phyloP scores from a whole-genome alignment of 2,888 invertebrate genomes.

The Meandrusa payeni region DNA sequence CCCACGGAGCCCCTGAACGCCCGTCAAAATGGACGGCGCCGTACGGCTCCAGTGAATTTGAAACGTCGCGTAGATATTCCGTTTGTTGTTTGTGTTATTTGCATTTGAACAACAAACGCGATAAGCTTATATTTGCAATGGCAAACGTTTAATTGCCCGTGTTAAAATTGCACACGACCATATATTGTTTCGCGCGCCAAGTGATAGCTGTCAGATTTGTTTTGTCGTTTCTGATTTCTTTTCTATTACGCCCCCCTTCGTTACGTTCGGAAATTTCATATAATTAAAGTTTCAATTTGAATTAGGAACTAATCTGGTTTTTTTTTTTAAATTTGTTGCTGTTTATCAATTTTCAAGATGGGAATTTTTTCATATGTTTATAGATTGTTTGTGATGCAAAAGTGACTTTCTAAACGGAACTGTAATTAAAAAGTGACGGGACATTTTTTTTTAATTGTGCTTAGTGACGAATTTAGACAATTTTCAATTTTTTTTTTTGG shows the following conservation, averaged over 20 bases:
- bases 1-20: conserved; percentile 24
- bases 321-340: not conserved
- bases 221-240: conserved; percentile 13
- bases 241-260: no score
- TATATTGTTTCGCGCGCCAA: conserved; percentile 23
- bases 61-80: not conserved
- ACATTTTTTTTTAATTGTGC: no score
- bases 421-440: not conserved
- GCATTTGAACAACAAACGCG: conserved; percentile 22
- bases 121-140: conserved; percentile 25
- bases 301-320: not conserved
- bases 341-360: conserved; percentile 54
- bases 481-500: not conserved
- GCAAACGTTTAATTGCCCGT: conserved; percentile 17
- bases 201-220: conserved; percentile 17
- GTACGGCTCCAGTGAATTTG: conserved; percentile 26
- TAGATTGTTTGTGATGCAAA: conserved; percentile 70
- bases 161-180: conserved; percentile 19
- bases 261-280: not conserved
- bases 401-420: no score
- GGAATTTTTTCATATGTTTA: conserved; percentile 71
- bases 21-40: conserved; percentile 33
- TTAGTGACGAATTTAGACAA: not conserved
- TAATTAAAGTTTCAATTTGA: no score
- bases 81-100: conserved; percentile 5